Evolutionary conservation across 2,797 vertebrate species (phyloP), one percentile per base, ranked within the genome.

Genomic region (Enteromius afrohamiltoni): DNA sequence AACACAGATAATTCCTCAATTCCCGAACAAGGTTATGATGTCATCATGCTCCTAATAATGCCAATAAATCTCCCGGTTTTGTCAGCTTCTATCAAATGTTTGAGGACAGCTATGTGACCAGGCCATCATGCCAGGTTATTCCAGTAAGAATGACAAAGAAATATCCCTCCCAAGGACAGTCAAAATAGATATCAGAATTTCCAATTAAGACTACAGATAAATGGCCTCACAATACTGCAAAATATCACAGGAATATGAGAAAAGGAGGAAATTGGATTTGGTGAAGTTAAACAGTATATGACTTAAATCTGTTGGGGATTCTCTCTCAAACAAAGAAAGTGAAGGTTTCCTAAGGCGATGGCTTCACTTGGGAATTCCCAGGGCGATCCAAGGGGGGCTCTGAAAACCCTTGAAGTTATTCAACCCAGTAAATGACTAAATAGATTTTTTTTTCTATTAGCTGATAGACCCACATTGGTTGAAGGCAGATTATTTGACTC

Each of bases 381-480:
- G 81, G 87, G 91, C 91, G 91, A 93, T 95, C 93, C 92, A 92
- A 82, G 86, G 93, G 93, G 93, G 92, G 90, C 91, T 92, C 70
- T 86, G 88, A 88, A 94, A 95, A 91, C 91, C 94, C 94, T 95
- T 93, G 92, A 95, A 95, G 94, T 95, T 95, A 95, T 95, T 95
- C 95, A 95, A 93, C 93, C 93, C 91, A 92, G 90, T 93, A 93
- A 94, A 92, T 93, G 91, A 90, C 93, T 95, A 95, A 95, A 95
- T 95, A 95, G 94, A 95, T 95, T 95, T 92, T 89, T 49, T 94
- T 95, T 95, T 95, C 94, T 95, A 95, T 95, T 95, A 95, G 92
- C 93, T 94, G 90, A 90, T 91, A 89, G 87, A 86, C 86, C 88
- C 83, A 81, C 86, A 86, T 89, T 92, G 92, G 92, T 93, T 94